Base-by-base conservation (phyloP, 35 echinoderm and acorn worm species). In the Ophioderma brevispina region DNA sequence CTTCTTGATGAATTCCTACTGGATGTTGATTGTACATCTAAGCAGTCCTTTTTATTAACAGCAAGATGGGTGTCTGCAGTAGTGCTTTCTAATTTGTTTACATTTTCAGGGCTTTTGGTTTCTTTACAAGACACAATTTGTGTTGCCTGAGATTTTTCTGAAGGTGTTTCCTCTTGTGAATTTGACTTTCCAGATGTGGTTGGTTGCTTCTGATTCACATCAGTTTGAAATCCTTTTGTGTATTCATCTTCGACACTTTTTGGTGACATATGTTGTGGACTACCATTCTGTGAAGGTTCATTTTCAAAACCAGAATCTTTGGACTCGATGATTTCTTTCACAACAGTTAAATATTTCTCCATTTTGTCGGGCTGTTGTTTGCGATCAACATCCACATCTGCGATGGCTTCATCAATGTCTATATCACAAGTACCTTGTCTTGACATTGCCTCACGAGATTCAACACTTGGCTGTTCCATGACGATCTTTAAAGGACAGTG, bases 271-370 rank as follows among this genome's bases (percentile, higher is more conserved):
- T 70, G 59, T 23, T 92, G 86, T 19, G 94, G 94, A 36, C 90
- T 89, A 25, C 87, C 90, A 8, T 81, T 84, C 75, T 75, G 86
- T 21, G 94, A 96, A 18, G 91, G 84, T 21, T 88, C 95, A 85
- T 94, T 97, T 52, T 88, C 95, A 91, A 97, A 88, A 31, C 95
- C 95, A 18, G 95, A 97, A 77, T 97, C 95, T 76, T 97, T 97
- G 4, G 95, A 97, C 36, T 97, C 95, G n/a, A 94, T 94, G 19
- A 97, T 91, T 25, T 78, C 63, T 89, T 97, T 94, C 14, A 97
- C 84, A 10, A 88, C 95, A 31, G 64, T 86, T n/a, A 97, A 82
- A 77, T 97, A 92, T 64, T 91, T 82, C 77, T 91, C 90, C 64
- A 91, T 85, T 77, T 78, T 85, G 5, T 85, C 83, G 33, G 52